Evolutionary conservation across 2,113 vertebrate species (phyloP).

Genomic region (Trichomycterus rosablanca): DNA sequence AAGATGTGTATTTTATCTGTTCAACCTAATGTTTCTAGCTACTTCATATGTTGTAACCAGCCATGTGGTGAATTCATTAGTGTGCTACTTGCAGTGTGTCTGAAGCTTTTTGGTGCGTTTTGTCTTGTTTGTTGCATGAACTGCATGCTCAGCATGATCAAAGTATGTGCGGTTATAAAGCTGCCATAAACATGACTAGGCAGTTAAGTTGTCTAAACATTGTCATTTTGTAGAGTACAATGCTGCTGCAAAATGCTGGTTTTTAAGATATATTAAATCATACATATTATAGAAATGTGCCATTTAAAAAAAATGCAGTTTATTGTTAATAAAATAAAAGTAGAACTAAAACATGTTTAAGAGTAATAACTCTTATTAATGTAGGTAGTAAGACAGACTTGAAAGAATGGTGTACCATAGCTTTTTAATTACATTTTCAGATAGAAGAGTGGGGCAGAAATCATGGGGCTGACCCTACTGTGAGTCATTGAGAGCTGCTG

Average conservation of each 20-base stretch:
- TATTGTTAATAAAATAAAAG: too few relatives aligned
- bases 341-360: too few relatives aligned
- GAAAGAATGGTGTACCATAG: too few relatives aligned
- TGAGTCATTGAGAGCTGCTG: too few relatives aligned
- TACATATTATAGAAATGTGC: too few relatives aligned
- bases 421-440: too few relatives aligned
- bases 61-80: constrained; percentile 11
- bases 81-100: not conserved
- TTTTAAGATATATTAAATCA: too few relatives aligned
- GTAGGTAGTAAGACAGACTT: too few relatives aligned
- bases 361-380: too few relatives aligned
- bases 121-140: constrained; percentile 19
- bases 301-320: too few relatives aligned
- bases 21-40: constrained; percentile 1
- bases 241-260: not conserved
- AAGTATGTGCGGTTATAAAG: not conserved
- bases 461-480: too few relatives aligned
- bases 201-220: not conserved
- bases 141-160: constrained; percentile 24
- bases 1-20: constrained; percentile 11
- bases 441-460: too few relatives aligned
- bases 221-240: not conserved
- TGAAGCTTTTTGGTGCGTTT: constrained; percentile 22
- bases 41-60: constrained; percentile 5
- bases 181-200: not conserved